A percentile compares a stretch with the other conserved stretches of the same genome.
Evolutionary conservation across 2,113 vertebrate species (phyloP).

Genomic region (Platysteira castanea): DNA sequence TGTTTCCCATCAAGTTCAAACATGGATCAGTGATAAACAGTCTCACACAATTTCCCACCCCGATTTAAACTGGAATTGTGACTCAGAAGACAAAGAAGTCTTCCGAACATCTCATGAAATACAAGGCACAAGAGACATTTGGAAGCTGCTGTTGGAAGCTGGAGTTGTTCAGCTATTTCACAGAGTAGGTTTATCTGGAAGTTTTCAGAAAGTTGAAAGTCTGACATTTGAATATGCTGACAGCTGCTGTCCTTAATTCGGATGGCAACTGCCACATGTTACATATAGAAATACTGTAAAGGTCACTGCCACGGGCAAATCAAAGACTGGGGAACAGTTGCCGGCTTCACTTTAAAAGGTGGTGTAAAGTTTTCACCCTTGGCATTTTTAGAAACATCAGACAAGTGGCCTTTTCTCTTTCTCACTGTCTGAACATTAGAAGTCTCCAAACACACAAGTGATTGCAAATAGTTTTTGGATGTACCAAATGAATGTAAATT

Average conservation of each 20-base stretch:
- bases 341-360: not conserved
- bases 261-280: not conserved
- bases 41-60: not conserved
- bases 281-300: not conserved
- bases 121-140: not conserved
- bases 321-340: not conserved
- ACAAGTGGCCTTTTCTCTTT: not conserved
- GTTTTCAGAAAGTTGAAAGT: not conserved
- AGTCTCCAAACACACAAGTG: not conserved
- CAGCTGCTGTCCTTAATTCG: not conserved
- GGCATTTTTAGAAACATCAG: not conserved
- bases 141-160: not conserved
- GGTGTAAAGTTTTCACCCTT: not conserved
- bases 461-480: not conserved
- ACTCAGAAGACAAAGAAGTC: not conserved
- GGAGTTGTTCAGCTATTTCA: not conserved
- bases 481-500: not conserved
- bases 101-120: not conserved
- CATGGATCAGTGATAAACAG: not conserved
- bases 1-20: not conserved
- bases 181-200: not conserved
- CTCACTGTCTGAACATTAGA: not conserved
- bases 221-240: not conserved
- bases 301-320: not conserved
- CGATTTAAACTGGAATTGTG: not conserved